Conservation (phyloP, 2,888 invertebrate species). For the Netelia inedita region DNA sequence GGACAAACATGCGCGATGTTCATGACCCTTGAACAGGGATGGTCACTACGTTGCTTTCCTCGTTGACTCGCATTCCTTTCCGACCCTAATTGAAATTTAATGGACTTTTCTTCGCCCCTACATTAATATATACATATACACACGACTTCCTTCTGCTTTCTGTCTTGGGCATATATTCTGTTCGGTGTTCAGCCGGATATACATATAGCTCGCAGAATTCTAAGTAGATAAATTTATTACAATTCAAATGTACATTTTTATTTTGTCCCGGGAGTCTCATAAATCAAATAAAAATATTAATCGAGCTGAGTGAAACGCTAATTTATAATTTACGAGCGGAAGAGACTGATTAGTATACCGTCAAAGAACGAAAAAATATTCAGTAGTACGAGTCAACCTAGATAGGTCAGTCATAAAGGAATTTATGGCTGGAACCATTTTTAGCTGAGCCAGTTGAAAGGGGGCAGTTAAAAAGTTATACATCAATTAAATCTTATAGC, state of each 20-base stretch:
- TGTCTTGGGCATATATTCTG: neutral
- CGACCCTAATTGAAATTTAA: conserved; percentile 50
- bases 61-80: neutral
- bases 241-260: neutral
- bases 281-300: no score
- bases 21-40: conserved; percentile 42
- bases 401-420: no score
- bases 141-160: conserved; percentile 16
- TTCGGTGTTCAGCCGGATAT: neutral
- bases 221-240: neutral
- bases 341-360: no score
- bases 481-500: no score
- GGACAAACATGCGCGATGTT: conserved; percentile 36
- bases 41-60: neutral
- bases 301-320: no score
- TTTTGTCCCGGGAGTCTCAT: neutral
- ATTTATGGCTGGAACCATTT: no score
- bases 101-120: neutral
- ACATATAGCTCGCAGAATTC: neutral
- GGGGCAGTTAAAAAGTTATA: no score
- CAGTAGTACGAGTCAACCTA: no score
- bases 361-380: no score
- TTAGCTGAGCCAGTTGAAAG: no score
- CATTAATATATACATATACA: neutral
- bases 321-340: no score